Evolutionary conservation across 2,797 vertebrate genomes (phyloP).

Genomic region (Platalea minor): DNA sequence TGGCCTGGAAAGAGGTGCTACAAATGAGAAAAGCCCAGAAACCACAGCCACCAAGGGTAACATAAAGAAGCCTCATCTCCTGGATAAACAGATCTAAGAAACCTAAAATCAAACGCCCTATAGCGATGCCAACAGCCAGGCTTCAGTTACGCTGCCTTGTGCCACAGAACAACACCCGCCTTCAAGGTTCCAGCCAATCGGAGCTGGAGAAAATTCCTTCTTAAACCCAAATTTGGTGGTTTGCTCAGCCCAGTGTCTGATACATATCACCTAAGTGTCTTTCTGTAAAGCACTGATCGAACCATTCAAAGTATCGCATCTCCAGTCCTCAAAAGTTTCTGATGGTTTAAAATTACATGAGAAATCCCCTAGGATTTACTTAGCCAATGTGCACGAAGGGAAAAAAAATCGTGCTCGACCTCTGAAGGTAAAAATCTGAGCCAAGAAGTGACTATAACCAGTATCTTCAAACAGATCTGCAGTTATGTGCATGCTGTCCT

Average conservation of each 20-base stretch:
- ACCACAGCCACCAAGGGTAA: neutral
- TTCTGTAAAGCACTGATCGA: neutral
- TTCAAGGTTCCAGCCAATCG: neutral
- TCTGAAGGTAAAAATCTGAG: neutral
- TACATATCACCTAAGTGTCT: accelerated
- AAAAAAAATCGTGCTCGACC: neutral
- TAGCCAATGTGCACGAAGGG: neutral
- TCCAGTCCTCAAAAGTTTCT: neutral
- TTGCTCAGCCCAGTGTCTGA: neutral
- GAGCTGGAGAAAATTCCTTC: neutral
- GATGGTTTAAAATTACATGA: neutral
- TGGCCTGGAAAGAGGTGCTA: neutral
- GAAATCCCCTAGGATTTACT: neutral
- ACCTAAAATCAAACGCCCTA: neutral
- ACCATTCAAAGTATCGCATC: neutral
- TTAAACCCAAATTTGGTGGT: neutral
- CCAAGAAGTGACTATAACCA: neutral
- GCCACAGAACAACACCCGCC: neutral
- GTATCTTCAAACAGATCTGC: neutral
- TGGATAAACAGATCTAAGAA: neutral
- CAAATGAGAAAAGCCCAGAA: neutral
- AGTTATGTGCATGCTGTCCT: accelerated
- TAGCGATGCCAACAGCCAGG: neutral
- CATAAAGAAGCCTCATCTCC: neutral
- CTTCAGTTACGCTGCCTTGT: neutral